Conservation (phyloP, 1,140 invertebrate species). For the Drosophila equinoxialis region DNA sequence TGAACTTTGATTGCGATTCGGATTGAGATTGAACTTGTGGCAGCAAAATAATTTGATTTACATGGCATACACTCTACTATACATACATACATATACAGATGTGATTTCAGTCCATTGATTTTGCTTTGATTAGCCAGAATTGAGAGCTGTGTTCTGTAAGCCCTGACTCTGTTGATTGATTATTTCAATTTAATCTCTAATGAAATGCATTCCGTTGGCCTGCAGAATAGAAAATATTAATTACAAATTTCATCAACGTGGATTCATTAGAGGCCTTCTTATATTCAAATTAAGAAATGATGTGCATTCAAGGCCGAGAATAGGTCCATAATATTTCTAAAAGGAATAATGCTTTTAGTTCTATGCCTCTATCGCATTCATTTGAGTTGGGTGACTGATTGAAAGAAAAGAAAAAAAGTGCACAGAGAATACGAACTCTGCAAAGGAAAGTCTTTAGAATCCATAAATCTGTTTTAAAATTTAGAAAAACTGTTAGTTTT, state of each 20-base stretch:
- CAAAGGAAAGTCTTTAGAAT: too few species aligned
- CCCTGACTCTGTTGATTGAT: neutral
- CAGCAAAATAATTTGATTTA: constrained; percentile 1
- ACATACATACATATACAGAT: neutral
- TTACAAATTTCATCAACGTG: neutral
- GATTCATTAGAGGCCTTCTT: neutral
- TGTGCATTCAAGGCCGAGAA: too few species aligned
- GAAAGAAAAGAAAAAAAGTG: too few species aligned
- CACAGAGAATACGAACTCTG: too few species aligned
- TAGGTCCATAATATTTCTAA: too few species aligned
- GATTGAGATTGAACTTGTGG: neutral
- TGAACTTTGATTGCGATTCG: constrained; percentile 3
- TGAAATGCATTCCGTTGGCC: neutral
- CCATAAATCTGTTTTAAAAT: too few species aligned
- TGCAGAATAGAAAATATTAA: neutral
- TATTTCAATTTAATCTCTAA: neutral
- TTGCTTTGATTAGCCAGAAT: constrained; percentile 1
- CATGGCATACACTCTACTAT: neutral
- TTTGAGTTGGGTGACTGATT: too few species aligned
- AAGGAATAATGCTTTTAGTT: too few species aligned
- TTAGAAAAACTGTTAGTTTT: too few species aligned
- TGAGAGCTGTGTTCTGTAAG: neutral
- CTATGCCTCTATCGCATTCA: too few species aligned
- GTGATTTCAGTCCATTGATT: neutral
- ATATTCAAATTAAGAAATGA: constrained; percentile 13